Evolutionary conservation across 2,113 vertebrate genomes (phyloP).

Genomic region (Dendropsophus ebraccatus): DNA sequence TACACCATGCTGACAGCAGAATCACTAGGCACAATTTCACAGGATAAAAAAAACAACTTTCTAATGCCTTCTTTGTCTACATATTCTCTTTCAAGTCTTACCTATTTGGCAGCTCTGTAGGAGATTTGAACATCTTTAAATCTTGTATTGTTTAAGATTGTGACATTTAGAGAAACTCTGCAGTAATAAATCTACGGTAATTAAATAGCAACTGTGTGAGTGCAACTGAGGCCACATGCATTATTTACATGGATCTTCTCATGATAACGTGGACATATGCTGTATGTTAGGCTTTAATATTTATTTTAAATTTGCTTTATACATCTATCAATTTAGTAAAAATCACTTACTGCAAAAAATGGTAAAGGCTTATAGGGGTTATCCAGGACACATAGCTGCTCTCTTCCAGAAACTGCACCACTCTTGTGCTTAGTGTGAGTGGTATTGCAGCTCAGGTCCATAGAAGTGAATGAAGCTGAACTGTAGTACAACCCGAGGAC

Average conservation of each 20-base stretch:
- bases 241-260: conserved; percentile 6
- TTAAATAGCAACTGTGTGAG: not conserved
- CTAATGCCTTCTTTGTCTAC: not conserved
- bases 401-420: no score
- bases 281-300: no score
- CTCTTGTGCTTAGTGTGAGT: no score
- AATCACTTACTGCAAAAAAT: no score
- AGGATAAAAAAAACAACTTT: not conserved
- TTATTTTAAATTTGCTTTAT: no score
- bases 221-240: conserved; percentile 8
- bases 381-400: no score
- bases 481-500: no score
- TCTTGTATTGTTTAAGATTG: not conserved
- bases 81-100: not conserved
- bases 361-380: no score
- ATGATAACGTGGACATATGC: not conserved
- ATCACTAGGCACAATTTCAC: not conserved
- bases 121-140: not conserved
- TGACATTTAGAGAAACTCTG: conserved; percentile 1
- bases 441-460: no score
- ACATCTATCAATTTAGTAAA: no score
- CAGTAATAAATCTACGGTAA: not conserved
- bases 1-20: not conserved
- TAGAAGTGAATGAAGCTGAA: no score
- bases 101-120: not conserved